Evolutionary conservation across 2,888 invertebrate species (phyloP).

Genomic region (Doris montereyensis): DNA sequence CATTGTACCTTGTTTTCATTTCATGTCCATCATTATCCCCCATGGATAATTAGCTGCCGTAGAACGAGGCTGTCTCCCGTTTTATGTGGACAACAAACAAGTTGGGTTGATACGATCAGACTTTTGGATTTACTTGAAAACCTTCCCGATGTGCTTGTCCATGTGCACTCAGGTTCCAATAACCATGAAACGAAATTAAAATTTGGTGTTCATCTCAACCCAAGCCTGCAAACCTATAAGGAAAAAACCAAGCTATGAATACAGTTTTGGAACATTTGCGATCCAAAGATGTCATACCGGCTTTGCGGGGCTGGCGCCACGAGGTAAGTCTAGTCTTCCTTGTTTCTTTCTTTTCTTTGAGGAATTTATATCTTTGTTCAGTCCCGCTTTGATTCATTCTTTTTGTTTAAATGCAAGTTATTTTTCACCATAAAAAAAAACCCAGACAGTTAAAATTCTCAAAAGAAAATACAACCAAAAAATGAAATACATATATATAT

Average conservation of each 20-base stretch:
- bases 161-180: not conserved
- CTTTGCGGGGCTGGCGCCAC: conserved; percentile 42
- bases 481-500: too few relatives aligned
- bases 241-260: conserved; percentile 40
- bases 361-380: too few relatives aligned
- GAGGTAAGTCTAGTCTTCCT: conserved; percentile 37
- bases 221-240: conserved; percentile 11
- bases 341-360: too few relatives aligned
- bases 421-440: too few relatives aligned
- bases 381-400: too few relatives aligned
- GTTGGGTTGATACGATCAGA: conserved; percentile 42
- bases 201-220: conserved; percentile 40
- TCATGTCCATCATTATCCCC: too few relatives aligned
- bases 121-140: conserved; percentile 33
- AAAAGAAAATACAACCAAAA: too few relatives aligned
- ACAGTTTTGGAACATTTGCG: conserved; percentile 33
- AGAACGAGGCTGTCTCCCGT: conserved; percentile 37
- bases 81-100: conserved; percentile 39
- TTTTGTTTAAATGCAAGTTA: too few relatives aligned
- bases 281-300: conserved; percentile 30
- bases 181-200: not conserved
- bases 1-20: too few relatives aligned
- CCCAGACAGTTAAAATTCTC: too few relatives aligned
- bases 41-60: conserved; percentile 42
- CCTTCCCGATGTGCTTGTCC: conserved; percentile 32